Percentiles rank a stretch among this genome's conserved stretches.
Conservation (phyloP, 2,113 vertebrate species). For the Heterochromis multidens region DNA sequence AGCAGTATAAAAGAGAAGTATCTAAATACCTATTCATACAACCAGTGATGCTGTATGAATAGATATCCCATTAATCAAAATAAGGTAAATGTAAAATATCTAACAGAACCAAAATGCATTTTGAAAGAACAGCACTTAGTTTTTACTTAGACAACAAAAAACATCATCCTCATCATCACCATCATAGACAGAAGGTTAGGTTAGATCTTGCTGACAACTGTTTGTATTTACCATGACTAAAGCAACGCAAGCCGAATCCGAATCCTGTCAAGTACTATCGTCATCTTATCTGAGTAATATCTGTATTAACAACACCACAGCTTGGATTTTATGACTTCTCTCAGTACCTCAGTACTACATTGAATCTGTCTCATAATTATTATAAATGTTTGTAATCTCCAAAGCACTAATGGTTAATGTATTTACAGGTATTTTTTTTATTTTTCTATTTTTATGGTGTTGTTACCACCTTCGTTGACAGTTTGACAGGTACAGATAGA, state of each 20-base stretch:
- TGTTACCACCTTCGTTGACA: too few relatives aligned
- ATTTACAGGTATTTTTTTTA: accelerated
- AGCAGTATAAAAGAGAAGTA: background rate
- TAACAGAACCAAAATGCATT: background rate
- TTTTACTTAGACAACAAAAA: background rate
- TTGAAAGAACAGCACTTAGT: background rate
- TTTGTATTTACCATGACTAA: background rate
- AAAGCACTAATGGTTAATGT: background rate
- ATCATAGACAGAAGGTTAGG: background rate
- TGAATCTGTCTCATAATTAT: background rate
- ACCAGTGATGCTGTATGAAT: too few relatives aligned
- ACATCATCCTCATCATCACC: accelerated
- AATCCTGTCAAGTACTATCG: background rate
- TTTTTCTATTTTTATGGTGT: too few relatives aligned
- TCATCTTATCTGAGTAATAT: background rate
- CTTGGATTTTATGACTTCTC: background rate
- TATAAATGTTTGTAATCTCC: background rate
- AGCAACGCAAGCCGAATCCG: background rate
- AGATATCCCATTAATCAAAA: background rate
- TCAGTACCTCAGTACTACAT: background rate
- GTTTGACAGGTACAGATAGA: too few relatives aligned
- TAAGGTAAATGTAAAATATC: background rate
- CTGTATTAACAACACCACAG: background rate
- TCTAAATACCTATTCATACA: background rate
- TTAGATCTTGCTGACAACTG: background rate